A percentile compares a stretch with the other conserved stretches of the same genome.
Evolutionary conservation across 2,797 vertebrate species (phyloP).

Genomic region (Microctenopoma lineatum): DNA sequence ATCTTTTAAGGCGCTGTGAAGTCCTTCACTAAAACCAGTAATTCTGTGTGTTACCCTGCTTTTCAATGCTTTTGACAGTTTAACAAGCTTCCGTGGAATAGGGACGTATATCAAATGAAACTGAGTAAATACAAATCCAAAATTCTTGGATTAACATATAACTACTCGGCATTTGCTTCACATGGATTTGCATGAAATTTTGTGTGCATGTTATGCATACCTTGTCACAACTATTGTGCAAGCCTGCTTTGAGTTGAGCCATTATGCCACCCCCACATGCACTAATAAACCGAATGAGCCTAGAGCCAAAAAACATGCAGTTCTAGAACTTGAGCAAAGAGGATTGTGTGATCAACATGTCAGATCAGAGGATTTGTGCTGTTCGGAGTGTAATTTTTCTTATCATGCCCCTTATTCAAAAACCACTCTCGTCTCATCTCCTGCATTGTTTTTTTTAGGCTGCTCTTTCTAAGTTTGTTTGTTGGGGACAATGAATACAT

Average conservation of each 20-base stretch:
- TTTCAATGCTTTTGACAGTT: slow-evolving; percentile 32
- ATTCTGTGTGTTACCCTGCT: background rate
- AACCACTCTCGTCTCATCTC: slow-evolving; percentile 26
- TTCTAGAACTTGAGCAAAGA: slow-evolving; percentile 30
- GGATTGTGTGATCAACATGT: slow-evolving; percentile 57
- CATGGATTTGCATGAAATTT: slow-evolving; percentile 71
- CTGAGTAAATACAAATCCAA: slow-evolving; percentile 41
- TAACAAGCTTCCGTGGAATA: slow-evolving; percentile 27
- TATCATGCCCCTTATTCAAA: slow-evolving; percentile 46
- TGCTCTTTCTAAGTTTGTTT: slow-evolving; percentile 25
- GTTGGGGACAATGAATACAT: slow-evolving; percentile 23
- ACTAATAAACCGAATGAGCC: slow-evolving; percentile 65
- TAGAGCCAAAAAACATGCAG: slow-evolving; percentile 55
- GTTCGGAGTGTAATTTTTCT: slow-evolving; percentile 28
- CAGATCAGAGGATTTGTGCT: slow-evolving; percentile 54
- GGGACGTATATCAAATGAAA: slow-evolving; percentile 53
- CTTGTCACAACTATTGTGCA: slow-evolving; percentile 62
- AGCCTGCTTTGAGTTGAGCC: slow-evolving; percentile 59
- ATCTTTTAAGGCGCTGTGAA: slow-evolving; percentile 5
- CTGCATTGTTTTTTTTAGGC: slow-evolving; percentile 15
- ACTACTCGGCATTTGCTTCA: slow-evolving; percentile 19
- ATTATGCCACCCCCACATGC: slow-evolving; percentile 60
- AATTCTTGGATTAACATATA: slow-evolving; percentile 46
- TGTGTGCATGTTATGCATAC: slow-evolving; percentile 49
- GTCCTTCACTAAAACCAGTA: slow-evolving; percentile 1